Evolutionary conservation across 2,113 vertebrate genomes (phyloP).

Genomic region (Arenaria interpres): DNA sequence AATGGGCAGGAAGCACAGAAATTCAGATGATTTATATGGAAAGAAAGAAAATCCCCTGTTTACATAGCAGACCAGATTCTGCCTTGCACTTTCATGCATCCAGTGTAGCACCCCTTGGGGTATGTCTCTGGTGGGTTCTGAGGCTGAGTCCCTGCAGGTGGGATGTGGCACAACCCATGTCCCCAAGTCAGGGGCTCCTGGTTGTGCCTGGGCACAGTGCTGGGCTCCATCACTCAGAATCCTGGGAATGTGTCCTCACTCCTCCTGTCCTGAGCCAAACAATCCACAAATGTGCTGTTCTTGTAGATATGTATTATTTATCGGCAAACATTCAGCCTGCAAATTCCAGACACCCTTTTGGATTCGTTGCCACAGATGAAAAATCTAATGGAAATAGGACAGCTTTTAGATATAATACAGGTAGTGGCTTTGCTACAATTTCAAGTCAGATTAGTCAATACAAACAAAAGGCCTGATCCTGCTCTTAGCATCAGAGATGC

Average conservation of each 20-base stretch:
- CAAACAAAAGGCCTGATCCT: not conserved
- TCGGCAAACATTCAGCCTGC: not conserved
- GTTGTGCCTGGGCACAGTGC: not conserved
- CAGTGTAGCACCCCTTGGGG: not conserved
- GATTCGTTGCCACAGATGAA: not conserved
- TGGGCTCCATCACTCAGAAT: not conserved
- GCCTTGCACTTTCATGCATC: not conserved
- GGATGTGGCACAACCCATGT: not conserved
- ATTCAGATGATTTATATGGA: not conserved
- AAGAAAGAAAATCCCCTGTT: not conserved
- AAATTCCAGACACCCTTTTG: not conserved
- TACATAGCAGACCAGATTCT: not conserved
- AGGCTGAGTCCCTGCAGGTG: not conserved
- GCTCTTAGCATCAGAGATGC: not conserved
- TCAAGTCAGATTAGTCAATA: not conserved
- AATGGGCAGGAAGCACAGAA: not conserved
- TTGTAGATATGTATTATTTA: not conserved
- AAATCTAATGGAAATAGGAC: not conserved
- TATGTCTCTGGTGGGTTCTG: not conserved
- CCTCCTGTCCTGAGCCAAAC: not conserved
- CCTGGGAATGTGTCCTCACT: rapidly evolving
- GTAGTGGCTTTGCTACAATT: not conserved
- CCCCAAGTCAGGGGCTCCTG: not conserved
- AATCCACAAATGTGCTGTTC: not conserved
- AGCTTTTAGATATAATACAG: not conserved